Evolutionary conservation across 1,140 invertebrate species (phyloP).

Genomic region (Bemisia tabaci): DNA sequence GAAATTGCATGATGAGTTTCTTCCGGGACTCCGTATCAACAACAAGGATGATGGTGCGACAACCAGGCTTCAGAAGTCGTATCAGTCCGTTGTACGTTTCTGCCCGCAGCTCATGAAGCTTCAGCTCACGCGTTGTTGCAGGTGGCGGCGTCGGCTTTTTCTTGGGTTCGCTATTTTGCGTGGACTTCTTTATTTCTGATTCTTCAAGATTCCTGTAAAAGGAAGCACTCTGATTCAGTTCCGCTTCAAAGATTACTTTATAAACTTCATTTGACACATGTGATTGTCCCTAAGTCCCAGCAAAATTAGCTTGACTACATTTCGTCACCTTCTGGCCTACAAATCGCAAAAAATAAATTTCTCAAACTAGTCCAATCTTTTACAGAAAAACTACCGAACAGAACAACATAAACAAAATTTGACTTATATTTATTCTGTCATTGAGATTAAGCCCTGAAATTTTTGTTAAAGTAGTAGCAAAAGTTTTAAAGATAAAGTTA

Average conservation of each 20-base stretch:
- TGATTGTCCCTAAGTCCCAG: too few relatives aligned
- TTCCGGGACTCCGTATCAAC: conserved; percentile 77
- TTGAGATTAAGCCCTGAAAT: too few relatives aligned
- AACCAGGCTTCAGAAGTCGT: conserved; percentile 83
- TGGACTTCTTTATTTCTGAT: conserved; percentile 9
- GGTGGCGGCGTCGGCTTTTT: conserved; percentile 30
- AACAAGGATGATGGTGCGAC: conserved; percentile 79
- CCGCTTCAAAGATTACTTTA: conserved; percentile 11
- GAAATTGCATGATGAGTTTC: conserved; percentile 78
- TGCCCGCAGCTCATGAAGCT: conserved; percentile 79
- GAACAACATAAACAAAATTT: too few relatives aligned
- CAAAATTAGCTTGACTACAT: too few relatives aligned
- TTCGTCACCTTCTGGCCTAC: too few relatives aligned
- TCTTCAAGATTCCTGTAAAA: conserved; percentile 10
- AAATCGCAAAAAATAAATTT: too few relatives aligned
- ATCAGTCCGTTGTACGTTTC: conserved; percentile 94
- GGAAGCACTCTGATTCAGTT: neutral
- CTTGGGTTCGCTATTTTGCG: conserved; percentile 29
- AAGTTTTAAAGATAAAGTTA: too few relatives aligned
- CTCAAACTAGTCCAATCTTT: too few relatives aligned
- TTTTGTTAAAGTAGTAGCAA: too few relatives aligned
- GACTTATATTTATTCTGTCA: too few relatives aligned
- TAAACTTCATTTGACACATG: conserved; percentile 5
- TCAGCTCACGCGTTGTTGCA: conserved; percentile 46
- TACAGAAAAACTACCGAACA: too few relatives aligned